Evolutionary conservation across 2,888 invertebrate species (phyloP).

Genomic region (Heliconius sara): DNA sequence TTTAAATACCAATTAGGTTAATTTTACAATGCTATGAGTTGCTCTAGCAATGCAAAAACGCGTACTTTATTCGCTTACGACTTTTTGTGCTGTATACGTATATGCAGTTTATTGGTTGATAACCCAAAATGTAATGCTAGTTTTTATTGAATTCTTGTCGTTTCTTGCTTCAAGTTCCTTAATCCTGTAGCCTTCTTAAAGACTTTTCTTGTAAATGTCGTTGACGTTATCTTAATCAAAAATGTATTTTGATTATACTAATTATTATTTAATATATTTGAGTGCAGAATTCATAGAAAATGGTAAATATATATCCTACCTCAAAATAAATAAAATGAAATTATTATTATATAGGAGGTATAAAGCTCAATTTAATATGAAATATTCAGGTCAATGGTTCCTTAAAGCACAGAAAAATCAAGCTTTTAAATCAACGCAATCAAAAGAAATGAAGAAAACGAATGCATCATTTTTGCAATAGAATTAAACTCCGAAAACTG

Average conservation of each 20-base stretch:
- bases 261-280: no score
- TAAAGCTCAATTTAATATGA: no score
- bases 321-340: background rate
- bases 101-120: slow-evolving; percentile 20
- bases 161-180: slow-evolving; percentile 10
- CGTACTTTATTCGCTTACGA: slow-evolving; percentile 33
- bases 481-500: no score
- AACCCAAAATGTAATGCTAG: slow-evolving; percentile 16
- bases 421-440: no score
- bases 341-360: no score
- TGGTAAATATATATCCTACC: background rate
- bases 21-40: slow-evolving; percentile 34
- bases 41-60: slow-evolving; percentile 44
- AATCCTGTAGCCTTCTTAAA: slow-evolving; percentile 18
- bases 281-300: no score
- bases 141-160: slow-evolving; percentile 10
- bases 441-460: no score
- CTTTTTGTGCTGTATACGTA: slow-evolving; percentile 35
- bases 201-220: background rate
- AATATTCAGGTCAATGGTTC: no score
- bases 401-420: no score
- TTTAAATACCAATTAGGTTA: slow-evolving; percentile 35
- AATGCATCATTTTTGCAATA: no score
- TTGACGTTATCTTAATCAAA: background rate
- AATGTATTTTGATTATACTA: background rate